phyloP scores from a whole-genome alignment of 2,888 invertebrate genomes.

The Oligia latruncula region DNA sequence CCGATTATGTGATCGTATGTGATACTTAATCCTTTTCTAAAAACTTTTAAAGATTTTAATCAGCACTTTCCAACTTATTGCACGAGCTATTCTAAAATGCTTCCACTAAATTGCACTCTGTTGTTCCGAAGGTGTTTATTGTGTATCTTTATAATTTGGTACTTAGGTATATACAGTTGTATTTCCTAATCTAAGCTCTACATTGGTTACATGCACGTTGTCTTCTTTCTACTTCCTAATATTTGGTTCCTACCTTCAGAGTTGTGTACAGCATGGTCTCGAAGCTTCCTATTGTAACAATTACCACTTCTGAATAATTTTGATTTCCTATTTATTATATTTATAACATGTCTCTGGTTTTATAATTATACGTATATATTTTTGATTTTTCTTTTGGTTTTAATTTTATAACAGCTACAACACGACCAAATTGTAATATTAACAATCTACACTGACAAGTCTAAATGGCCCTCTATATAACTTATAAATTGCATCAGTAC shows the following conservation, averaged over 20 bases:
- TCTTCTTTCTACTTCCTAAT: slow-evolving; percentile 66
- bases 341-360: slow-evolving; percentile 65
- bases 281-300: slow-evolving; percentile 68
- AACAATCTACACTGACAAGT: slow-evolving; percentile 70
- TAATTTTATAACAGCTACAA: slow-evolving; percentile 77
- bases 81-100: slow-evolving; percentile 75
- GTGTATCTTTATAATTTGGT: slow-evolving; percentile 61
- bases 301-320: slow-evolving; percentile 63
- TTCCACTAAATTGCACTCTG: slow-evolving; percentile 71
- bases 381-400: slow-evolving; percentile 62
- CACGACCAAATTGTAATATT: slow-evolving; percentile 88
- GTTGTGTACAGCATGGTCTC: slow-evolving; percentile 71
- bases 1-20: slow-evolving; percentile 75
- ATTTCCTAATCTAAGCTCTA: slow-evolving; percentile 57
- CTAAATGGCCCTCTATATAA: slow-evolving; percentile 56
- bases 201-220: slow-evolving; percentile 72
- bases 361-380: slow-evolving; percentile 56
- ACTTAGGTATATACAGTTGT: slow-evolving; percentile 56
- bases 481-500: slow-evolving; percentile 62
- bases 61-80: slow-evolving; percentile 76
- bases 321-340: slow-evolving; percentile 58
- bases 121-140: slow-evolving; percentile 63
- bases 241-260: slow-evolving; percentile 62
- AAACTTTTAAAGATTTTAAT: slow-evolving; percentile 68
- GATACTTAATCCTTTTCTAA: slow-evolving; percentile 76